These are phyloP conservation scores for Turdus rufiventris DNA, from an alignment of 2,113 vertebrate species.

Conservation along the genomic window DNA sequence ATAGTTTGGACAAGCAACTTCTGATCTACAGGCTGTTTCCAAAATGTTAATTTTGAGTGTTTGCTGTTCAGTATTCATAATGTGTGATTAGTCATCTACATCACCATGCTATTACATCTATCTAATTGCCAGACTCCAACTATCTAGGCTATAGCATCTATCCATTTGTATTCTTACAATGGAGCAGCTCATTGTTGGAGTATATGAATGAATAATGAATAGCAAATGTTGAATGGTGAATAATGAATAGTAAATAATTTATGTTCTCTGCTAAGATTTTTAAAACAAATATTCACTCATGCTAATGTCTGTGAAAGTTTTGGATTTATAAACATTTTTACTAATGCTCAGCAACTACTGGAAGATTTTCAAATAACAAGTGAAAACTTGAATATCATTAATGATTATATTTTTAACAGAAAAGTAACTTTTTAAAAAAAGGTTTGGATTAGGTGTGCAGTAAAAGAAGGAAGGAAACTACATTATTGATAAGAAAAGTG, in stretches of 20 bases:
- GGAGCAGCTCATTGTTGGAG: neutral
- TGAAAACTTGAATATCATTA: neutral
- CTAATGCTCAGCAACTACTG: neutral
- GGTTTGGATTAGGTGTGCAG: fast-evolving
- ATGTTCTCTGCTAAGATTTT: neutral
- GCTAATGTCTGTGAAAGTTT: neutral
- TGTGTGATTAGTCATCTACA: neutral
- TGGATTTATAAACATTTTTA: neutral
- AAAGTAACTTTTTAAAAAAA: neutral
- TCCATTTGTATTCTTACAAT: neutral
- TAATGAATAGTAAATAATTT: conserved; percentile 32
- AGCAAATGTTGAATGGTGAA: conserved; percentile 14
- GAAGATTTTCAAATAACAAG: neutral
- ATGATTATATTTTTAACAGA: neutral
- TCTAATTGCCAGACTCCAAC: neutral
- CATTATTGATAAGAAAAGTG: neutral
- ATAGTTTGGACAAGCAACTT: conserved; percentile 15
- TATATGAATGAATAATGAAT: conserved; percentile 37
- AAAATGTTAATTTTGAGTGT: conserved; percentile 10
- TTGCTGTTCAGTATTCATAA: conserved; percentile 2
- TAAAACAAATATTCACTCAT: neutral
- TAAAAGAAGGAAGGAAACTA: neutral
- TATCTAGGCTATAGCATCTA: conserved; percentile 5
- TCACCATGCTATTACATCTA: neutral
- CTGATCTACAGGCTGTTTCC: neutral